Evolutionary conservation across 2,888 invertebrate genomes (phyloP), one percentile per base, ranked within the genome.

Genomic region (Lamproptera curius): DNA sequence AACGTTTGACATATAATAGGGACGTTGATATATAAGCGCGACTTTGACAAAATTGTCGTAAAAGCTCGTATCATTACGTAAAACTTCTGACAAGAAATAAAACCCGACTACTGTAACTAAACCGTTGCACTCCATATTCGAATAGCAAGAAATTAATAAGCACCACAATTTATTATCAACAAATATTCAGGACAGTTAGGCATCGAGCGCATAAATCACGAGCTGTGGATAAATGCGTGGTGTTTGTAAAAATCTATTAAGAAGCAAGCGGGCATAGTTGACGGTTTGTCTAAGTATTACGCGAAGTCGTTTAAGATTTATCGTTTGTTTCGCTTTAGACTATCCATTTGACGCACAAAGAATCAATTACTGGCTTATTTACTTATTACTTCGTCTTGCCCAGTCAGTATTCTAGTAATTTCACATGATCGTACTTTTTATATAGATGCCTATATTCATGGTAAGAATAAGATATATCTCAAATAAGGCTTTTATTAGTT

Each of bases 181-280:
- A 49, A 49, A 49, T 43, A 49, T 49, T 43, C 48, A 49, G 43
- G 48, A 49, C 48, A 48, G 33, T 47, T 49, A 39, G 38, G 39
- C 48, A 49, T 43, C 48, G 42, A 26, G 13, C 38, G 26, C 43
- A 49, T 49, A 49, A 49, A 49, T 49, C 48, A 49, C 35, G 43
- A 43, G 28, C 26, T 42, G 37, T 33, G 37, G 42, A 42, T 47
- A 48, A 48, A 48, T 43, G 46, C 46, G 36, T 36, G 42, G 37
- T 42, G 46, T 42, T 42, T 42, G 34, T 42, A 40, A 43, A 43
- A 43, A 43, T 40, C 8, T 35, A 16, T 43, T 43, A 43, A 39
- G 26, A 15, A 43, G 28, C 28, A 34, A 39, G 34, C 35, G 39
- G 39, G 33, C 15, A 16, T 23, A 26, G 34, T 10, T 33, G 42